Conservation (phyloP, 2,797 vertebrate species). For the Chromobotia macracanthus region DNA sequence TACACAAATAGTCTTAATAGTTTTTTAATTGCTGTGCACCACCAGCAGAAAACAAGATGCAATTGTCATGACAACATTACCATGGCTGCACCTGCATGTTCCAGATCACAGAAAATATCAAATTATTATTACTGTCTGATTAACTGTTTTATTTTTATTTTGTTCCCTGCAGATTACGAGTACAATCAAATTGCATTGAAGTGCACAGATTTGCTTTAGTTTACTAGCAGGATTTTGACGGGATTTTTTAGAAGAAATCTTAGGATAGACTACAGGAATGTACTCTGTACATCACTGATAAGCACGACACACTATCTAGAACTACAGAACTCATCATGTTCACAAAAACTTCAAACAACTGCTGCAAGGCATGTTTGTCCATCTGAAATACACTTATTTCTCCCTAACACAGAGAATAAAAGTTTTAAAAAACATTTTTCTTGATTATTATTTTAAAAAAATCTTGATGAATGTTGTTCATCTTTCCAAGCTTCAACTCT, state of each 20-base stretch:
- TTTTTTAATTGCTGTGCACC: neutral
- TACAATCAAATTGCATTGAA: neutral
- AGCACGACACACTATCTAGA: neutral
- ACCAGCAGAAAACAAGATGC: neutral
- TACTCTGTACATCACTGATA: no score
- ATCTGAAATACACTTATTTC: neutral
- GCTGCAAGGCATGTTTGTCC: neutral
- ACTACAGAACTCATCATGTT: neutral
- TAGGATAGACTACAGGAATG: no score
- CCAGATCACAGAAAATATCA: neutral
- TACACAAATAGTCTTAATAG: neutral
- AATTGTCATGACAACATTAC: neutral
- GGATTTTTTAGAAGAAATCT: neutral
- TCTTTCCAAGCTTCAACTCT: no score
- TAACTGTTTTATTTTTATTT: neutral
- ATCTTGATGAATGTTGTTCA: no score
- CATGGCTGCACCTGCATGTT: neutral
- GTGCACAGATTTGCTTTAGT: neutral
- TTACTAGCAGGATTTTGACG: neutral
- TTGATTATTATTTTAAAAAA: no score
- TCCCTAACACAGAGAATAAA: neutral
- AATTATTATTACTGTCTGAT: constrained; percentile 1
- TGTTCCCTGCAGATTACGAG: neutral
- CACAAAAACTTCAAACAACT: neutral
- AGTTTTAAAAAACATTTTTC: neutral